Evolutionary conservation across 2,113 vertebrate genomes (phyloP).

Genomic region (Grantiella picta): DNA sequence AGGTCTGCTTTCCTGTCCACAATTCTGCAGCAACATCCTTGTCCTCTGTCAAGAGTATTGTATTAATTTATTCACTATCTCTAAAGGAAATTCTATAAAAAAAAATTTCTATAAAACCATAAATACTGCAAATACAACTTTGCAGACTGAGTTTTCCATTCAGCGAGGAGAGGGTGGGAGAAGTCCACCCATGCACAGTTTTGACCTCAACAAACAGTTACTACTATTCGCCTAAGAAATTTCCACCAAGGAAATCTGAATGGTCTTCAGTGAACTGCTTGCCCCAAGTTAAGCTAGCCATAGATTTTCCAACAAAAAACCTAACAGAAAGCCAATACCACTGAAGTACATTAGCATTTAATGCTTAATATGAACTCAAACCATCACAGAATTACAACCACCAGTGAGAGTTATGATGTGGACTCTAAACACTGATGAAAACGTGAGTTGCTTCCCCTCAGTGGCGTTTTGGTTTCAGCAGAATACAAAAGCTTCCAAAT

Average conservation of each 20-base stretch:
- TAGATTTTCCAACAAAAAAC: not conserved
- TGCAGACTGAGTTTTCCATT: not conserved
- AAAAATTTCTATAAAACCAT: not conserved
- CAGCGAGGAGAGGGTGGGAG: not conserved
- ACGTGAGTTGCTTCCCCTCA: not conserved
- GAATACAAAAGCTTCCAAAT: not conserved
- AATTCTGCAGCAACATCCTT: not conserved
- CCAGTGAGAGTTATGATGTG: fast-evolving
- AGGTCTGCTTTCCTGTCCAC: not conserved
- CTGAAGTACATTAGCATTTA: not conserved
- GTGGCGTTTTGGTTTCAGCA: not conserved
- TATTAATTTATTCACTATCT: not conserved
- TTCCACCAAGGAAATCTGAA: not conserved
- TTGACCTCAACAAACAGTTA: not conserved
- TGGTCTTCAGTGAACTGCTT: not conserved
- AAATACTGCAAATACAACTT: not conserved
- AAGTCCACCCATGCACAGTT: not conserved
- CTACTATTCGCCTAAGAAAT: not conserved
- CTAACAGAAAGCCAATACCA: not conserved
- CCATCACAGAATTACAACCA: not conserved
- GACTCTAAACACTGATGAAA: not conserved
- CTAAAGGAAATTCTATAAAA: constrained; percentile 7
- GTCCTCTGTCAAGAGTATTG: not conserved
- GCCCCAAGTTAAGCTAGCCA: not conserved
- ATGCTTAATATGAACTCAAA: not conserved